Conservation (phyloP, 2,888 invertebrate species). For the Parthenolecanium corni region DNA sequence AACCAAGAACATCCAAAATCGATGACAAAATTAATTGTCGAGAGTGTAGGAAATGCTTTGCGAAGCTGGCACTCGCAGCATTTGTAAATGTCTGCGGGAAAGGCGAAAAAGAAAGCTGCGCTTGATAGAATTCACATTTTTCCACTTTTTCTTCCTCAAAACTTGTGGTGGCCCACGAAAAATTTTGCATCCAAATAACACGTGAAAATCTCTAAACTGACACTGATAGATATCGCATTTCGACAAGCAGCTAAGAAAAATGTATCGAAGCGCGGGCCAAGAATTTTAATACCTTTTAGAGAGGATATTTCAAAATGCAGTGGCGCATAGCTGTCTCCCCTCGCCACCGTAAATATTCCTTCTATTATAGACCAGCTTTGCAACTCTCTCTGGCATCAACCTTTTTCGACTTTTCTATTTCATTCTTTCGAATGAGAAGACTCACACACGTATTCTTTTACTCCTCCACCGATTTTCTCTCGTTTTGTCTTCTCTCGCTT, state of each 20-base stretch:
- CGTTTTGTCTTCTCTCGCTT: neutral
- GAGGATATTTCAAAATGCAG: conserved; percentile 20
- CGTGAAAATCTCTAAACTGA: conserved; percentile 12
- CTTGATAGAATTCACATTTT: conserved; percentile 13
- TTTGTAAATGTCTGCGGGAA: neutral
- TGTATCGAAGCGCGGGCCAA: conserved; percentile 18
- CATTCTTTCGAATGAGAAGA: no score
- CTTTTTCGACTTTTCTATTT: no score
- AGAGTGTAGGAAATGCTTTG: neutral
- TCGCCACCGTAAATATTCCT: no score
- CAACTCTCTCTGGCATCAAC: no score
- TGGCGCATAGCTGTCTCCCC: neutral
- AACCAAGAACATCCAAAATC: no score
- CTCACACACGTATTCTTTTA: no score
- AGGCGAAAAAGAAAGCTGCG: neutral
- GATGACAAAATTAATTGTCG: no score
- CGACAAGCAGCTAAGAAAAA: conserved; percentile 22
- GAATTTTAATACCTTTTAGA: conserved; percentile 26
- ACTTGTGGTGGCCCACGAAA: no score
- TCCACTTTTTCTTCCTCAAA: neutral
- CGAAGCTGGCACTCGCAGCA: neutral
- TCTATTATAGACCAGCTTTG: no score
- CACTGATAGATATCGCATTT: conserved; percentile 26
- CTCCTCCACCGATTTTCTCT: neutral
- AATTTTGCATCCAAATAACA: neutral